Evolutionary conservation across 2,888 invertebrate genomes (phyloP).

Genomic region (Ophion costatus): DNA sequence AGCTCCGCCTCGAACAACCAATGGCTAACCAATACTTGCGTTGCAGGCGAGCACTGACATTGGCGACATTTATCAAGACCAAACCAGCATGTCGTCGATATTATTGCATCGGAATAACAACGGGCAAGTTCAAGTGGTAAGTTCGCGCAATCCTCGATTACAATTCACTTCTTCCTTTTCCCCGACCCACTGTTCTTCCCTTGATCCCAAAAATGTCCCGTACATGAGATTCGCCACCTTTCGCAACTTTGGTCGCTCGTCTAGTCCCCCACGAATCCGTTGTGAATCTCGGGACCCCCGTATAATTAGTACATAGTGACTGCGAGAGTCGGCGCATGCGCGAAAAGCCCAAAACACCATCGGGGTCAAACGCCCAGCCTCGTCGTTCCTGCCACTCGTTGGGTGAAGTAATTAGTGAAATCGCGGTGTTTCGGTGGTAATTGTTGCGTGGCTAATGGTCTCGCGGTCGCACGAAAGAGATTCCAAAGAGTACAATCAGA

Average conservation of each 20-base stretch:
- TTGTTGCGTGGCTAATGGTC: constrained; percentile 22
- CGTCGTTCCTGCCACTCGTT: constrained; percentile 24
- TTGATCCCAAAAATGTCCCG: constrained; percentile 8
- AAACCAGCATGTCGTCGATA: constrained; percentile 93
- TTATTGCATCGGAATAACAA: constrained; percentile 92
- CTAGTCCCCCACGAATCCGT: constrained; percentile 62
- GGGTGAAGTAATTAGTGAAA: constrained; percentile 51
- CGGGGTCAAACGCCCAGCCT: constrained; percentile 48
- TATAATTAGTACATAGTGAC: constrained; percentile 46
- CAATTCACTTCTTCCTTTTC: constrained; percentile 12
- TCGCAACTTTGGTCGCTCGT: constrained; percentile 41
- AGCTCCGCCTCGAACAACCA: not conserved
- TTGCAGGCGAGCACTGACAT: constrained; percentile 87
- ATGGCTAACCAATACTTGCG: not conserved
- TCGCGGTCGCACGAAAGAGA: constrained; percentile 44
- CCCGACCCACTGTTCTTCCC: not conserved
- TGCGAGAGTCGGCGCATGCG: constrained; percentile 16
- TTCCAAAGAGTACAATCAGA: constrained; percentile 61
- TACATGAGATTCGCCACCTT: constrained; percentile 4
- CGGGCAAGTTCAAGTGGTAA: constrained; percentile 94
- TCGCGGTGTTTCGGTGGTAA: constrained; percentile 35
- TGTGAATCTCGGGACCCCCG: constrained; percentile 28
- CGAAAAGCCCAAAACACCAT: constrained; percentile 12
- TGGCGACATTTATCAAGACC: constrained; percentile 95
- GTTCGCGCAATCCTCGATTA: constrained; percentile 79